phyloP scores from a whole-genome alignment of 2,113 vertebrate genomes.

The Sander lucioperca region DNA sequence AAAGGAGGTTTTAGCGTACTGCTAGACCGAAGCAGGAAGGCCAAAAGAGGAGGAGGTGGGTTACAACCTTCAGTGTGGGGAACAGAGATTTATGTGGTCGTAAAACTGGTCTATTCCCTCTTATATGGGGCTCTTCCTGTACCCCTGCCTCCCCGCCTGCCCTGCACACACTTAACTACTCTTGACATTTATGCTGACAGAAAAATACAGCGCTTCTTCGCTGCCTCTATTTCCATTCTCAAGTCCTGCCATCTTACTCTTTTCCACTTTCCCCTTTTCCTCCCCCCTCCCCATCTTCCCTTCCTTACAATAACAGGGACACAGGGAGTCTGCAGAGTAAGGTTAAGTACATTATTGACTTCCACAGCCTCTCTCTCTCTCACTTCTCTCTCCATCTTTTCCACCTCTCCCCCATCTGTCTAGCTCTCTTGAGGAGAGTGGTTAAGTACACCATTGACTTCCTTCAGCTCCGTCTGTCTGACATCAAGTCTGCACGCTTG shows the following conservation, averaged over 20 bases:
- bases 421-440: constrained; percentile 44
- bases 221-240: constrained; percentile 45
- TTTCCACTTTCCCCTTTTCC: constrained; percentile 7
- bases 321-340: constrained; percentile 34
- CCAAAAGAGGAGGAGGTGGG: constrained; percentile 45
- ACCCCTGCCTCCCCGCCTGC: constrained; percentile 48
- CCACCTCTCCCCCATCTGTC: constrained; percentile 56
- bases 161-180: constrained; percentile 51
- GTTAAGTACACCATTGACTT: constrained; percentile 69
- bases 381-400: constrained; percentile 31
- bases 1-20: constrained; percentile 11
- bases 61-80: constrained; percentile 51
- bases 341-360: constrained; percentile 76
- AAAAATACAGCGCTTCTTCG: constrained; percentile 44
- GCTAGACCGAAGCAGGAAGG: constrained; percentile 20
- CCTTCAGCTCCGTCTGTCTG: constrained; percentile 53
- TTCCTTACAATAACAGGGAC: constrained; percentile 55
- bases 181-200: constrained; percentile 73
- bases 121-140: constrained; percentile 68
- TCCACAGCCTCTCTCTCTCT: constrained; percentile 32
- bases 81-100: constrained; percentile 75
- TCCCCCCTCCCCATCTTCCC: constrained; percentile 10
- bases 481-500: constrained; percentile 51
- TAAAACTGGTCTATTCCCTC: constrained; percentile 77
- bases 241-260: constrained; percentile 32